These are phyloP conservation scores for Paratrypauchen microcephalus DNA, from an alignment of 2,797 vertebrate genomes.

Conservation along the genomic window DNA sequence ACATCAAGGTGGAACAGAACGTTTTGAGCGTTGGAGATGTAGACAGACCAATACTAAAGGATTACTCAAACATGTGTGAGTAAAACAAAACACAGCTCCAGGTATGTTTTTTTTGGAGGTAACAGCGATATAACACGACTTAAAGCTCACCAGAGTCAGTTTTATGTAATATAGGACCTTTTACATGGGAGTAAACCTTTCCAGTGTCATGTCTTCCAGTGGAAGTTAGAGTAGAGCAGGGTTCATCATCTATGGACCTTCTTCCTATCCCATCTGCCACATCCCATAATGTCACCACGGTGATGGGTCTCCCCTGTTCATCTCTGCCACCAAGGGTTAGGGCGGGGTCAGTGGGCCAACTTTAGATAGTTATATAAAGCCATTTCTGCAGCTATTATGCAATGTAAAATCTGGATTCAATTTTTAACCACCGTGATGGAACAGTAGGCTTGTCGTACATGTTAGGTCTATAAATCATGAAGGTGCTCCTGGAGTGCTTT, in stretches of 20 bases:
- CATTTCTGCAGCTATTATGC: constrained; percentile 6
- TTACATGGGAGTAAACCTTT: not conserved
- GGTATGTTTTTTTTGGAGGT: too few relatives aligned
- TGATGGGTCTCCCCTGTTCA: not conserved
- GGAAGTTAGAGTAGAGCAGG: not conserved
- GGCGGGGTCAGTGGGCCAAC: not conserved
- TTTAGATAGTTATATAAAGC: not conserved
- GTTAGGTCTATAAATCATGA: not conserved
- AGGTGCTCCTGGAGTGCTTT: not conserved
- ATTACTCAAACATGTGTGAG: too few relatives aligned
- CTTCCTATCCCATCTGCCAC: not conserved
- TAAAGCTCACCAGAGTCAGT: not conserved
- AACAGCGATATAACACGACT: too few relatives aligned
- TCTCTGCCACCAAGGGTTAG: not conserved
- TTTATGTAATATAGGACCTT: not conserved
- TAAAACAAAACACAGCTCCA: too few relatives aligned
- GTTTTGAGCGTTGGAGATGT: too few relatives aligned
- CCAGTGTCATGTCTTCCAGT: not conserved
- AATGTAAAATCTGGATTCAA: not conserved
- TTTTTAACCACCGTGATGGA: not conserved
- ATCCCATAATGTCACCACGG: not conserved
- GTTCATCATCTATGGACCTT: not conserved
- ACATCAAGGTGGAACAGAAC: too few relatives aligned
- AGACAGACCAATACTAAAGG: too few relatives aligned
- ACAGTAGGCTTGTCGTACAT: not conserved